A percentile compares a stretch with the other conserved stretches of the same genome.
Conservation (phyloP, 2,888 invertebrate species). For the Osmoderma eremita region DNA sequence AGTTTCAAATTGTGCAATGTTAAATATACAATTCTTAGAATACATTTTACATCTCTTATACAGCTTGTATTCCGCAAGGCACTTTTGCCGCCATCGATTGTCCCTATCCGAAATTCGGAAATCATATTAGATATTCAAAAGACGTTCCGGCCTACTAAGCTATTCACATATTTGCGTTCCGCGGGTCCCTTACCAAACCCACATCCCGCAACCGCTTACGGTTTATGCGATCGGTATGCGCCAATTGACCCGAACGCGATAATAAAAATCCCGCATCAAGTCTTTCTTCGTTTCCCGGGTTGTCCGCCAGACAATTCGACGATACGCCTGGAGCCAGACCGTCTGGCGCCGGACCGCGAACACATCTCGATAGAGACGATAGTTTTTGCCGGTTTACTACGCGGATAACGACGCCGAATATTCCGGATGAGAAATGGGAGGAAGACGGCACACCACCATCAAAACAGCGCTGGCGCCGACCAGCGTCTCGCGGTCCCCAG, state of each 20-base stretch:
- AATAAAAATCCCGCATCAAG: slow-evolving; percentile 49
- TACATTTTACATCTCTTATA: too few species aligned
- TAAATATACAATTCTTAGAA: too few species aligned
- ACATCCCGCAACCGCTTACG: slow-evolving; percentile 18
- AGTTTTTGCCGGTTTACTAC: slow-evolving; percentile 52
- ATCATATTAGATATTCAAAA: slow-evolving; percentile 60
- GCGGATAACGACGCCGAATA: slow-evolving; percentile 50
- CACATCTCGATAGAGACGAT: slow-evolving; percentile 51
- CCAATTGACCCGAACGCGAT: slow-evolving; percentile 52
- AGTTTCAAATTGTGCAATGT: too few species aligned
- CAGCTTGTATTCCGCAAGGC: too few species aligned
- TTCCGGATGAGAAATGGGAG: slow-evolving; percentile 44
- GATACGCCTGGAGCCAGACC: slow-evolving; percentile 44
- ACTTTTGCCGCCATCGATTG: too few species aligned
- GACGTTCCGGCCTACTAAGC: slow-evolving; percentile 56
- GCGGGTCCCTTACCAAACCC: not conserved
- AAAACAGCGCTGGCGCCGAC: slow-evolving; percentile 40
- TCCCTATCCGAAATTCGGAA: too few species aligned
- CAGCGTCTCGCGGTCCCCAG: slow-evolving; percentile 9
- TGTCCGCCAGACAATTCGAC: slow-evolving; percentile 29
- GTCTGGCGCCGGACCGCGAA: slow-evolving; percentile 52
- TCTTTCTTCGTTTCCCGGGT: slow-evolving; percentile 17
- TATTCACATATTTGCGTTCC: slow-evolving; percentile 48
- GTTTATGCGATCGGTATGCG: slow-evolving; percentile 52
- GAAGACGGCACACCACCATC: slow-evolving; percentile 21